phyloP scores from a whole-genome alignment of 2,797 vertebrate species.

The Microtus obscurus region DNA sequence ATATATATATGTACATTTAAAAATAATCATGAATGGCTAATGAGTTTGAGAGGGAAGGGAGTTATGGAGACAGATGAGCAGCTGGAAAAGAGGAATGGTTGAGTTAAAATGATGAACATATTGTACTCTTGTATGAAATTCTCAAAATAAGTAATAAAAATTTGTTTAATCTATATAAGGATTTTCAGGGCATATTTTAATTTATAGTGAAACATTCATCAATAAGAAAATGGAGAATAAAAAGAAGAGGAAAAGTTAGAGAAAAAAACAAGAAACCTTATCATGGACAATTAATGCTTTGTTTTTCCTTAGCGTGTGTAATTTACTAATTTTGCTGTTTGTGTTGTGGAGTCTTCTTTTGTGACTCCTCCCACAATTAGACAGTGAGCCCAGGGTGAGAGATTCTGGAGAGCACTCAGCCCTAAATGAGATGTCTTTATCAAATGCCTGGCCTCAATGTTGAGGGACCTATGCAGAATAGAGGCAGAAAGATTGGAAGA shows the following conservation, averaged over 20 bases:
- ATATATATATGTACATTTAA: background rate
- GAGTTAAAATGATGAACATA: background rate
- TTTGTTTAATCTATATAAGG: background rate
- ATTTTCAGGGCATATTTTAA: background rate
- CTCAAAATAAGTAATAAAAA: background rate
- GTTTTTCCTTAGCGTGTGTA: background rate
- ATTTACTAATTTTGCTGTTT: background rate
- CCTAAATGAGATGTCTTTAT: too few relatives aligned
- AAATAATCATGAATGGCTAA: background rate
- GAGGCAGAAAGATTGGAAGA: too few relatives aligned
- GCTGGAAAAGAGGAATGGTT: background rate
- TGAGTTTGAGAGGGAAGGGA: background rate
- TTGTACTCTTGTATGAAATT: background rate
- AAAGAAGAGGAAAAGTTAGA: background rate
- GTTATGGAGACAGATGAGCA: background rate
- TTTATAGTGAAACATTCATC: background rate
- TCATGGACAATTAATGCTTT: background rate
- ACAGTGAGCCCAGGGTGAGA: background rate
- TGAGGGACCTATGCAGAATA: too few relatives aligned
- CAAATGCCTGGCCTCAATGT: too few relatives aligned
- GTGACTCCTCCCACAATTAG: background rate
- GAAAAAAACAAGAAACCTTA: background rate
- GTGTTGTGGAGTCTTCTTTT: background rate
- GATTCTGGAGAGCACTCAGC: background rate
- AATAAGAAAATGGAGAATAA: background rate